phyloP scores from a whole-genome alignment of 2,797 vertebrate species.

The Tokudaia tokunoshimensis region DNA sequence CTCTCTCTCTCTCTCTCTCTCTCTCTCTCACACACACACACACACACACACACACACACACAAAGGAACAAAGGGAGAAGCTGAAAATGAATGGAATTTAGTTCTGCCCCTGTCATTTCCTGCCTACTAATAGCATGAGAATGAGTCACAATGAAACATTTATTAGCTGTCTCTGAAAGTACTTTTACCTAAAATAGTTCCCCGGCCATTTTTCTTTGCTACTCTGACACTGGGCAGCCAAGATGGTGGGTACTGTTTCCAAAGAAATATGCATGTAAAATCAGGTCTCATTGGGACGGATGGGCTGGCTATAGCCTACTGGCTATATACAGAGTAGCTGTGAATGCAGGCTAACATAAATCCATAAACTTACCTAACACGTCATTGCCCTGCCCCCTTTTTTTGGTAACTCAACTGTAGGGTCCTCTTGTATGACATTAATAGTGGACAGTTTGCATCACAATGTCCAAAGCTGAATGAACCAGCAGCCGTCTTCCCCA shows the following conservation, averaged over 20 bases:
- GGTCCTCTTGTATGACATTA: neutral
- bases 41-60: neutral
- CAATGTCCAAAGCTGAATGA: neutral
- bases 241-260: slow-evolving; percentile 62
- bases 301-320: too few species aligned
- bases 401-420: neutral
- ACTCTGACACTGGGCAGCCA: slow-evolving; percentile 58
- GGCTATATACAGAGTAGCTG: neutral
- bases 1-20: too few species aligned
- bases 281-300: neutral
- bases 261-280: slow-evolving; percentile 47
- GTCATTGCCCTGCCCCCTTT: neutral
- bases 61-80: neutral
- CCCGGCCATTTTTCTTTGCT: slow-evolving; percentile 79
- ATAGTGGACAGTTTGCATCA: neutral
- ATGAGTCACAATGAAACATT: slow-evolving; percentile 83
- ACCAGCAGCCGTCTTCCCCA: neutral
- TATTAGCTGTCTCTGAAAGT: slow-evolving; percentile 74
- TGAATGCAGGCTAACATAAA: neutral
- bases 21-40: too few species aligned
- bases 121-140: slow-evolving; percentile 83
- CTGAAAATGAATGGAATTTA: slow-evolving; percentile 67
- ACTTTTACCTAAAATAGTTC: slow-evolving; percentile 82
- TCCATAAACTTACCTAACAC: neutral
- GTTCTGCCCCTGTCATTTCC: slow-evolving; percentile 75